A percentile compares a stretch with the other conserved stretches of the same genome.
phyloP scores from a whole-genome alignment of 2,113 vertebrate species.

The Dipodomys merriami region DNA sequence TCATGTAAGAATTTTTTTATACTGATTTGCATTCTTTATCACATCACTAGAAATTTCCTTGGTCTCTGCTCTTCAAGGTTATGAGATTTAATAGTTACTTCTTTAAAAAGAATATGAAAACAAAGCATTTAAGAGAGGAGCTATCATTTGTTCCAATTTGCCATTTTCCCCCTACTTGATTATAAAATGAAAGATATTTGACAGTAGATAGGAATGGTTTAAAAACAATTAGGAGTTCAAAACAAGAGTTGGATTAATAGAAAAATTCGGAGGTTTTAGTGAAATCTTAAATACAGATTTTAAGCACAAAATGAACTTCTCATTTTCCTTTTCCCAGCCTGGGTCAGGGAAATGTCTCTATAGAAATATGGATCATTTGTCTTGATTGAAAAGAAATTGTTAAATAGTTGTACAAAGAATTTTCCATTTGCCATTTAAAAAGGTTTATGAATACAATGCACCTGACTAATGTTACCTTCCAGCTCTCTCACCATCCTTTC shows the following conservation, averaged over 20 bases:
- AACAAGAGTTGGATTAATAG: neutral
- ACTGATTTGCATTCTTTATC: neutral
- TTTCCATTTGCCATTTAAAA: too few relatives aligned
- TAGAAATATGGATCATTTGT: too few relatives aligned
- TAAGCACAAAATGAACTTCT: neutral
- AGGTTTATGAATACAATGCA: too few relatives aligned
- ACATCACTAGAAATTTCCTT: neutral
- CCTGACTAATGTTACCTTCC: too few relatives aligned
- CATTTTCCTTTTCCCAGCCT: neutral
- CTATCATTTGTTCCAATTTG: neutral
- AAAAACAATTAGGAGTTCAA: neutral
- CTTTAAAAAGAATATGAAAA: neutral
- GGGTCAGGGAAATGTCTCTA: neutral
- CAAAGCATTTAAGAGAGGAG: neutral
- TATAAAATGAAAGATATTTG: constrained; percentile 22
- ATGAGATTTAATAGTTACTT: neutral
- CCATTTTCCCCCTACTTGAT: neutral
- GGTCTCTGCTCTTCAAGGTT: neutral
- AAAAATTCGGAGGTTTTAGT: neutral
- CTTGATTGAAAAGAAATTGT: too few relatives aligned
- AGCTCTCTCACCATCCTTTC: too few relatives aligned
- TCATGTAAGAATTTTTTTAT: neutral
- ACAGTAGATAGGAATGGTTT: neutral
- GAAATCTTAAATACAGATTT: neutral
- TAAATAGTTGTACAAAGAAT: too few relatives aligned